These are phyloP conservation scores for Exaiptasia diaphana DNA, from an alignment of 64 coral and sea anemone genomes.

Conservation along the genomic window DNA sequence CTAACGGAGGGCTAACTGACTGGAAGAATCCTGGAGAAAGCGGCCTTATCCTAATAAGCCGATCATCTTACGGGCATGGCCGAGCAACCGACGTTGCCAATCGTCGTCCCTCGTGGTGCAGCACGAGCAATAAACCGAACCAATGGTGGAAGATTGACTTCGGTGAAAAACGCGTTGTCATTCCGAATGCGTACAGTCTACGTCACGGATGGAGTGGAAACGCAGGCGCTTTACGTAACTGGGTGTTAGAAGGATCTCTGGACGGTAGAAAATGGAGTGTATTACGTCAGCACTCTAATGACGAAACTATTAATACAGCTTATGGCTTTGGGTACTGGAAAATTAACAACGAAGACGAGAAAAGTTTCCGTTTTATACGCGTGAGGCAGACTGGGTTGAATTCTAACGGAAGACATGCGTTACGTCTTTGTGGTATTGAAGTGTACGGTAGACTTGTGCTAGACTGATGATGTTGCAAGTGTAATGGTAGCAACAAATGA, in stretches of 20 bases:
- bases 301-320: slow-evolving; percentile 43
- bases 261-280: slow-evolving; percentile 48
- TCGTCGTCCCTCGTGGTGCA: slow-evolving; percentile 50
- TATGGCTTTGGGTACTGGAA: slow-evolving; percentile 67
- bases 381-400: slow-evolving; percentile 70
- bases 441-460: slow-evolving; percentile 61
- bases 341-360: slow-evolving; percentile 6
- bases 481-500: too few species aligned
- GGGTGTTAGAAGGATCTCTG: slow-evolving; percentile 62
- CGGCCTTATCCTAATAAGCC: slow-evolving; percentile 29
- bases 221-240: slow-evolving; percentile 45
- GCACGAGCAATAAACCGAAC: slow-evolving; percentile 61
- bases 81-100: slow-evolving; percentile 51
- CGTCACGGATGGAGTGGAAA: slow-evolving; percentile 58
- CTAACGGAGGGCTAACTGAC: slow-evolving; percentile 1
- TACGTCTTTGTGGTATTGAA: slow-evolving; percentile 58
- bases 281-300: slow-evolving; percentile 50
- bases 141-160: slow-evolving; percentile 88
- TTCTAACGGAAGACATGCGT: slow-evolving; percentile 26
- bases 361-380: slow-evolving; percentile 47
- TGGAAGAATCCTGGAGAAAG: slow-evolving; percentile 68
- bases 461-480: too few species aligned
- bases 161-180: slow-evolving; percentile 46
- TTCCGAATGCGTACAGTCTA: slow-evolving; percentile 44
- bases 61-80: slow-evolving; percentile 70